Percentiles rank a stretch among this genome's conserved stretches.
phyloP scores from a whole-genome alignment of 1,140 invertebrate species.

The Doryteuthis pealeii region DNA sequence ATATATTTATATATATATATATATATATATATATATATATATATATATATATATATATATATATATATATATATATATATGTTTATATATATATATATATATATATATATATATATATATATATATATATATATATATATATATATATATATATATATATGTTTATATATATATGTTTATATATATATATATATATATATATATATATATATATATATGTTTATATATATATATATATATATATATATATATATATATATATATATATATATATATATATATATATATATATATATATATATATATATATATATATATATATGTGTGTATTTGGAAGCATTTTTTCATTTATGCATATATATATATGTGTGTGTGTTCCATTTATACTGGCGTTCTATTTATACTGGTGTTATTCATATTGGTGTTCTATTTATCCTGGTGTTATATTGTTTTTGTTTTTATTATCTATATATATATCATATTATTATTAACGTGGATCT shows the following conservation, averaged over 20 bases:
- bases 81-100: not conserved
- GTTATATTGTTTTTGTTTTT: too few relatives aligned
- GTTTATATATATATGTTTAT: not conserved
- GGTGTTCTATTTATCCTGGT: too few relatives aligned
- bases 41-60: not conserved
- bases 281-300: not conserved
- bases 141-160: not conserved
- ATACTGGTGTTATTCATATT: too few relatives aligned
- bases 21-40: not conserved
- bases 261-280: not conserved
- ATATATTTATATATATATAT: not conserved
- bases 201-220: not conserved
- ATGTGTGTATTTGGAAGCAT: not conserved
- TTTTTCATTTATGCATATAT: not conserved
- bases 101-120: not conserved
- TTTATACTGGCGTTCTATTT: not conserved
- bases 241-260: not conserved
- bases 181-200: not conserved
- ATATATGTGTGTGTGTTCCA: constrained; percentile 4
- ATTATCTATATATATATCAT: too few relatives aligned
- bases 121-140: not conserved
- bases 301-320: not conserved
- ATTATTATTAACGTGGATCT: too few relatives aligned
- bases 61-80: not conserved
- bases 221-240: not conserved